A percentile compares a stretch with the other conserved stretches of the same genome.
Evolutionary conservation across 2,113 vertebrate genomes (phyloP).

Genomic region (Meriones unguiculatus): DNA sequence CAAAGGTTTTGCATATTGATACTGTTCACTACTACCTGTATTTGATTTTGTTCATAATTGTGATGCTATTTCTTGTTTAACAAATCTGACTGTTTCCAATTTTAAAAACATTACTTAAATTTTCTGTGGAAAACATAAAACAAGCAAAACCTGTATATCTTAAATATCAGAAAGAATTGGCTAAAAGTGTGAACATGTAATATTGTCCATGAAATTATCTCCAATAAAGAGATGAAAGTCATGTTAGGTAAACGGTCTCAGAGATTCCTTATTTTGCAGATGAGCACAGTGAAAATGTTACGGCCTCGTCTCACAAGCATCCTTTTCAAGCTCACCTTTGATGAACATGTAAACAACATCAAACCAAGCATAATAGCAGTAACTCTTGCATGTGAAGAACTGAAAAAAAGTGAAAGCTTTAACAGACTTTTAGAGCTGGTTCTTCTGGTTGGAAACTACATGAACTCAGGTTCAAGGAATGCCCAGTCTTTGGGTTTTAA

Average conservation of each 20-base stretch:
- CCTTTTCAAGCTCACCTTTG: slow-evolving; percentile 96
- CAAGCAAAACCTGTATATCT: not conserved
- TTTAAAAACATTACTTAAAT: not conserved
- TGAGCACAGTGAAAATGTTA: slow-evolving; percentile 97
- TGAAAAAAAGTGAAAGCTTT: slow-evolving; percentile 97
- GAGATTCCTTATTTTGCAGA: slow-evolving; percentile 86
- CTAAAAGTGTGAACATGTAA: slow-evolving; percentile 9
- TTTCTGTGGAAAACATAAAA: not conserved
- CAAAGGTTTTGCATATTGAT: not conserved
- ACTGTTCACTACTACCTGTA: not conserved
- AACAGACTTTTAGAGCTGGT: slow-evolving; percentile 93
- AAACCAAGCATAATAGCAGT: slow-evolving; percentile 98
- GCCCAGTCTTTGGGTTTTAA: slow-evolving; percentile 98
- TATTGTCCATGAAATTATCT: slow-evolving; percentile 43
- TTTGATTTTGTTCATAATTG: not conserved
- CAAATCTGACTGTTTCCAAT: not conserved
- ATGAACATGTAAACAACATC: slow-evolving; percentile 98
- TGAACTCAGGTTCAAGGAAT: slow-evolving; percentile 98
- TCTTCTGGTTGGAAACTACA: slow-evolving; percentile 97
- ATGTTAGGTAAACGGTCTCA: slow-evolving; percentile 22
- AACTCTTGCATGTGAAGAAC: slow-evolving; percentile 96
- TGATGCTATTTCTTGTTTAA: not conserved
- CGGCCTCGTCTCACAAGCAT: slow-evolving; percentile 94
- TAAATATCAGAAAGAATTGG: not conserved
- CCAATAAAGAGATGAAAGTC: not conserved